A percentile compares a stretch with the other conserved stretches of the same genome.
phyloP scores from a whole-genome alignment of 2,113 vertebrate species.

The Epinephelus lanceolatus region DNA sequence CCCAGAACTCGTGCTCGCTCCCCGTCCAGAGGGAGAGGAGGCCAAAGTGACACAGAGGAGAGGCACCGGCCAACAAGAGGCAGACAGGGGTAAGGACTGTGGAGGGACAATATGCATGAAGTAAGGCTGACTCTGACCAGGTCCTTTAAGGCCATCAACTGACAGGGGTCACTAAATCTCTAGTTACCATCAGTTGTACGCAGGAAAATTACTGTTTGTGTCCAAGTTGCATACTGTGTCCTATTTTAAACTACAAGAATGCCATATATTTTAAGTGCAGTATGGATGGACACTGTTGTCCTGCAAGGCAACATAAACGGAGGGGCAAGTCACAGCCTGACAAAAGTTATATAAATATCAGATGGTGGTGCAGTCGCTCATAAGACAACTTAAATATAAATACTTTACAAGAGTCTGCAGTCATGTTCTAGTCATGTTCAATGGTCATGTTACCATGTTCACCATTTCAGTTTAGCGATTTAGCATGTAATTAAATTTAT shows the following conservation, averaged over 20 bases:
- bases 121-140: constrained; percentile 28
- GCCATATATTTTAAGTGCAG: constrained; percentile 10
- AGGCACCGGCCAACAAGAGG: constrained; percentile 87
- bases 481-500: background rate
- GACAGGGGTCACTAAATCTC: constrained; percentile 17
- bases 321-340: background rate
- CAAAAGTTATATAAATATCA: constrained; percentile 4
- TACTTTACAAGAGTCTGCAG: background rate
- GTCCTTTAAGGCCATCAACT: constrained; percentile 15
- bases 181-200: constrained; percentile 29
- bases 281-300: constrained; percentile 7
- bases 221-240: constrained; percentile 24
- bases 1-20: constrained; percentile 91
- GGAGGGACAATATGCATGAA: background rate
- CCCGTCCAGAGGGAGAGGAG: constrained; percentile 89
- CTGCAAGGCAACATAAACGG: background rate
- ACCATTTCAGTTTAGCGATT: background rate
- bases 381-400: no score
- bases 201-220: constrained; percentile 29
- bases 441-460: no score
- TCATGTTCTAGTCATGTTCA: background rate
- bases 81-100: constrained; percentile 82
- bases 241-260: constrained; percentile 41
- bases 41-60: constrained; percentile 85
- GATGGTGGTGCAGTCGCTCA: background rate